Evolutionary conservation across 1,140 invertebrate genomes (phyloP).

Genomic region (Mylabris phalerata): DNA sequence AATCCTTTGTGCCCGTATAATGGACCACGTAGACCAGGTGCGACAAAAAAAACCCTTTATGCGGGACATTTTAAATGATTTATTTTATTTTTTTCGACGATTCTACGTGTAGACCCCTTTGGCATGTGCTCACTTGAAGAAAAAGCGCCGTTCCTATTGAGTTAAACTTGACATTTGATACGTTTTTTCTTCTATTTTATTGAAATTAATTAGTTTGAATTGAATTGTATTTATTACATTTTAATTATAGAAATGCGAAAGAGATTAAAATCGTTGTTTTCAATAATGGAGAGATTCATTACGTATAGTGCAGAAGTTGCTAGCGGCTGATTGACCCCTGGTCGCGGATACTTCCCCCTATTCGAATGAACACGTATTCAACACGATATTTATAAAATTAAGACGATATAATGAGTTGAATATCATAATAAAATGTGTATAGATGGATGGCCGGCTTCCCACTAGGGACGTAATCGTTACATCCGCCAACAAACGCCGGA

Average conservation of each 20-base stretch:
- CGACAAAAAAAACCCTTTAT: slow-evolving; percentile 15
- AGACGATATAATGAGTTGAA: no score
- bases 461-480: slow-evolving; percentile 13
- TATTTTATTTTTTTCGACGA: slow-evolving; percentile 4
- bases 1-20: slow-evolving; percentile 15
- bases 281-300: slow-evolving; percentile 6
- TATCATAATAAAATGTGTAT: no score
- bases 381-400: no score
- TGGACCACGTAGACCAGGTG: slow-evolving; percentile 12
- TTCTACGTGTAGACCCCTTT: background rate
- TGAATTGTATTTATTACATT: no score
- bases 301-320: slow-evolving; percentile 13
- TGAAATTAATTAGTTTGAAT: slow-evolving; percentile 1
- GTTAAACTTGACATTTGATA: slow-evolving; percentile 9
- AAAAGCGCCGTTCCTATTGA: no score
- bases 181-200: slow-evolving; percentile 1
- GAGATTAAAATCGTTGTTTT: no score
- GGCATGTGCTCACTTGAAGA: slow-evolving; percentile 13
- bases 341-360: background rate
- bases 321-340: slow-evolving; percentile 13
- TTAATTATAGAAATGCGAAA: no score
- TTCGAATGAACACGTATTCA: background rate
- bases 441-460: slow-evolving; percentile 5
- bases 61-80: slow-evolving; percentile 12
- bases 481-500: slow-evolving; percentile 18